phyloP scores from a whole-genome alignment of 1,140 invertebrate genomes.

The Babylonia areolata region DNA sequence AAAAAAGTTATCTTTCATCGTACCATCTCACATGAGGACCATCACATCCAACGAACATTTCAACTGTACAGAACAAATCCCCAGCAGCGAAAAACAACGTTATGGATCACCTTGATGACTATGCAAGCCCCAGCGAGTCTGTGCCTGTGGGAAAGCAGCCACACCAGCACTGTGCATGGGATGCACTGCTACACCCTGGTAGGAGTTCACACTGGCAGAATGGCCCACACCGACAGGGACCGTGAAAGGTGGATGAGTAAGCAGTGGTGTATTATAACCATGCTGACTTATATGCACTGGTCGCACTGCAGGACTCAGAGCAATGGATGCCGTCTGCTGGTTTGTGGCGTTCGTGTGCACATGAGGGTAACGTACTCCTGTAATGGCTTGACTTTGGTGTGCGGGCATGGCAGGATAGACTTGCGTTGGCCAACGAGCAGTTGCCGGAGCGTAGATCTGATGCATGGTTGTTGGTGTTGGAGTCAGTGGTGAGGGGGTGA shows the following conservation, averaged over 20 bases:
- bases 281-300: slow-evolving; percentile 16
- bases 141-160: slow-evolving; percentile 19
- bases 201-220: slow-evolving; percentile 29
- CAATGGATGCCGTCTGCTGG: slow-evolving; percentile 19
- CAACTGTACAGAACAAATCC: not conserved
- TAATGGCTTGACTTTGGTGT: slow-evolving; percentile 25
- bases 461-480: not conserved
- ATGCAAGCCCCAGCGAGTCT: slow-evolving; percentile 37
- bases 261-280: slow-evolving; percentile 9
- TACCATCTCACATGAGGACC: not conserved
- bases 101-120: slow-evolving; percentile 35
- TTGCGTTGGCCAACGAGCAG: slow-evolving; percentile 3
- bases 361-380: slow-evolving; percentile 19
- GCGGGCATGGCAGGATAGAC: slow-evolving; percentile 28
- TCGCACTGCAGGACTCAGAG: slow-evolving; percentile 25
- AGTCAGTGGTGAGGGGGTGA: not conserved
- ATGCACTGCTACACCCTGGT: slow-evolving; percentile 26
- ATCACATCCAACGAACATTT: not conserved
- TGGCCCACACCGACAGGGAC: slow-evolving; percentile 15
- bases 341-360: slow-evolving; percentile 12
- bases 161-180: slow-evolving; percentile 11
- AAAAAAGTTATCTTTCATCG: not conserved
- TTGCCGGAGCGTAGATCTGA: slow-evolving; percentile 12
- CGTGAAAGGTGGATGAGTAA: slow-evolving; percentile 33
- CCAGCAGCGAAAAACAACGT: not conserved